Evolutionary conservation across 1,140 invertebrate genomes (phyloP).

Genomic region (Atta cephalotes): DNA sequence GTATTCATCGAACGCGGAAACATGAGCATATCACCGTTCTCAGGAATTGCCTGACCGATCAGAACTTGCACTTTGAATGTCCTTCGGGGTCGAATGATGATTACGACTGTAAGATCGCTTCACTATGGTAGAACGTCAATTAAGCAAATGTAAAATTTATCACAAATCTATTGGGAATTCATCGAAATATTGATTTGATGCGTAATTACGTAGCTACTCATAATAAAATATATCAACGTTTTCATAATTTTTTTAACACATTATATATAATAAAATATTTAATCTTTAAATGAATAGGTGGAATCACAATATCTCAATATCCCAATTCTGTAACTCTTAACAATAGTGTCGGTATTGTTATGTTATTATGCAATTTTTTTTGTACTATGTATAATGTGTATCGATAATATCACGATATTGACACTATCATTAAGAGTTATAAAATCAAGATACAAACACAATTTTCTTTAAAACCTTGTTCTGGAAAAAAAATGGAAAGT

Average conservation of each 20-base stretch:
- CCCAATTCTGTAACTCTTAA: too few species aligned
- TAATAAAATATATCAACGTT: background rate
- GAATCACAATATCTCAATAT: too few species aligned
- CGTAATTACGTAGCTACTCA: slow-evolving; percentile 17
- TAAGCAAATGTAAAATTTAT: slow-evolving; percentile 55
- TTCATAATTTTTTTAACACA: background rate
- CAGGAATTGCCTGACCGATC: slow-evolving; percentile 57
- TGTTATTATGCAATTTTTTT: too few species aligned
- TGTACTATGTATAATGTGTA: too few species aligned
- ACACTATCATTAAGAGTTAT: too few species aligned
- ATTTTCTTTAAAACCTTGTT: too few species aligned
- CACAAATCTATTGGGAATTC: slow-evolving; percentile 21
- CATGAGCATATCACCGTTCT: slow-evolving; percentile 38
- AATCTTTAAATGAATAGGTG: background rate
- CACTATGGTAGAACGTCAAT: slow-evolving; percentile 47
- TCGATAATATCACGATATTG: too few species aligned
- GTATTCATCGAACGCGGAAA: slow-evolving; percentile 48
- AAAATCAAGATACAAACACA: too few species aligned
- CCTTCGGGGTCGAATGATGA: slow-evolving; percentile 59
- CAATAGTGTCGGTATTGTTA: too few species aligned
- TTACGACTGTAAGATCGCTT: slow-evolving; percentile 50
- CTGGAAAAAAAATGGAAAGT: too few species aligned
- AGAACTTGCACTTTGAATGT: slow-evolving; percentile 61
- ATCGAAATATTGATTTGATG: slow-evolving; percentile 25
- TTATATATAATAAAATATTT: slow-evolving; percentile 5